Evolutionary conservation across 2,113 vertebrate species (phyloP), one percentile per base, ranked within the genome.

Genomic region (Xenopus borealis): DNA sequence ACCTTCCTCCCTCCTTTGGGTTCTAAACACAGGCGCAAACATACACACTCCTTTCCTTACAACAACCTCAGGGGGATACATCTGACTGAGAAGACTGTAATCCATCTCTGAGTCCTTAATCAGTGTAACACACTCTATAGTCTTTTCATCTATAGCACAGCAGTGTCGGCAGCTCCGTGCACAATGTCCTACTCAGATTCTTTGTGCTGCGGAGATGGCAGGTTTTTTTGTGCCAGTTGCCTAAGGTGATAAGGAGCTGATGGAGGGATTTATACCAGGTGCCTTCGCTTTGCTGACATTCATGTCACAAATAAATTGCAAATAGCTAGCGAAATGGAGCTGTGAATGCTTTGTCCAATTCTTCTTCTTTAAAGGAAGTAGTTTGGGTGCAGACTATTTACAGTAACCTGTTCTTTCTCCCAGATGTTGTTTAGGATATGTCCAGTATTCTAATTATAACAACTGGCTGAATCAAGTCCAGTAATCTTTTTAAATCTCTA

Each of bases 1-100:
- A 93, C 91, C 86, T 12, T 18, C 12, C 20, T 64, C 16, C 74
- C 61, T 76, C 73, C 72, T 65, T 44, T 40, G 59, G 63, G 64
- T 66, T 68, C 72, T 68, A 62, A 75, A 62, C 73, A 75, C 66
- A 40, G 59, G 52, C 74, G 44, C 66, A 76, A 69, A 76, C 66
- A 76, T 59, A 74, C 62, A 69, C 66, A 64, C 67, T 63, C 61
- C 30, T 63, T 55, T 59, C 66, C 61, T 64, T 77, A 57, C 74
- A 70, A 64, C 20, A 46, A 69, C 66, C 74, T 70, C 50, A 1
- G 74, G 74, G 33, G 73, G 66, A 75, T 63, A 23, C 4, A 46
- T 23, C 53, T 7, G 27, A 53, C 59, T 57, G 66, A 45, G 61
- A 57, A 64, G 66, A 59, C 66, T 76, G 23, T 77, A 77, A 77